Evolutionary conservation across 2,797 vertebrate genomes (phyloP), one percentile per base, ranked within the genome.

Genomic region (Malacoctenus gilli): DNA sequence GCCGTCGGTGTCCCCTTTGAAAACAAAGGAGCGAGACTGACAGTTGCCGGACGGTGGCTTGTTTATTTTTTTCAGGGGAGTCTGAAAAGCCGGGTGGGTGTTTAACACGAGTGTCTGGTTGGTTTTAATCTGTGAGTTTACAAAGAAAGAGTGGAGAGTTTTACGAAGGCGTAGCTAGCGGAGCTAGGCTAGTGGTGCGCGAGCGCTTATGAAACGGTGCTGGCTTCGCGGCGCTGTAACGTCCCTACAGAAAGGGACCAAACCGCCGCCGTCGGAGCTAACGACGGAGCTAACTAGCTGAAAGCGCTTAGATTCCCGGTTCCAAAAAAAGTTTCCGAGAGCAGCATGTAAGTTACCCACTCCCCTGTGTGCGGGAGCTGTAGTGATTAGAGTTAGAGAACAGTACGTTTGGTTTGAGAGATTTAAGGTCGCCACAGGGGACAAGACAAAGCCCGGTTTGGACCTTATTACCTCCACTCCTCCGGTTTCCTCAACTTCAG

Each of bases 401-500:
- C 1, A 1, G 0, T 1, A 2, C 0, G 5, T 5, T 1, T 0
- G 11, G 13, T 68, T 12, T 15, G 12, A n/a, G 12, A 23, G 3
- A 36, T 2, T 46, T 18, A 0, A 15, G 8, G 2, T 1, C 2
- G 1, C 6, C 0, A 11, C 1, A 8, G n/a, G 37, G 19, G 13
- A 7, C 1, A 66, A n/a, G 36, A 75, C 47, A 68, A 70, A 49
- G 18, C 9, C 23, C 20, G 4, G 41, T 61, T 71, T 71, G 32
- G 20, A 62, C 69, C 80, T 89, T 78, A 92, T 89, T 78, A 92
- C 92, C 91, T 92, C 89, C 1, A 59, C 80, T 76, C 73, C 84
- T 39, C 55, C 85, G 55, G 81, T 80, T 77, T 85, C 85, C 73
- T 88, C 79, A 72, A 86, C 42, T 89, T 90, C 88, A 44, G 72